These are phyloP conservation scores for Dusona sp. DNA, from an alignment of 2,888 invertebrate genomes.

Conservation along the genomic window DNA sequence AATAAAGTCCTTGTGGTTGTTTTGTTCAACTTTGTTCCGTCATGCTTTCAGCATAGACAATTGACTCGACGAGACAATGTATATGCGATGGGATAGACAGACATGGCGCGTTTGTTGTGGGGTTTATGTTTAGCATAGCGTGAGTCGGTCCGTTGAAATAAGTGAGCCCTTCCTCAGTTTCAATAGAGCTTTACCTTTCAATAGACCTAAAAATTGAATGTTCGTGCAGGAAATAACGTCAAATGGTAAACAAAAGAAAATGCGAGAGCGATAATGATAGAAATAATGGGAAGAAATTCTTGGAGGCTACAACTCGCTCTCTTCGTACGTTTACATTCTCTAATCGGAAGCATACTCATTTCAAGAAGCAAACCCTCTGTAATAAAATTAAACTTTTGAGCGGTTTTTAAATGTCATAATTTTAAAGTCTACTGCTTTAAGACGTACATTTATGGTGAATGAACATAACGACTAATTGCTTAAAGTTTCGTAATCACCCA, in stretches of 20 bases:
- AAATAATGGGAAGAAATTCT: slow-evolving; percentile 5
- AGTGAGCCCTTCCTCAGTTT: slow-evolving; percentile 47
- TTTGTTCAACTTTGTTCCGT: slow-evolving; percentile 6
- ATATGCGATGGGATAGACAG: slow-evolving; percentile 8
- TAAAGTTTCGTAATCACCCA: neutral
- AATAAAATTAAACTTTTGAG: neutral
- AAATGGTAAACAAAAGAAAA: neutral
- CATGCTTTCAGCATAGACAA: slow-evolving; percentile 21
- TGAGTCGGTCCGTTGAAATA: slow-evolving; percentile 43
- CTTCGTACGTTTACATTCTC: slow-evolving; percentile 42
- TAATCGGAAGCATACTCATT: slow-evolving; percentile 34
- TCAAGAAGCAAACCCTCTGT: neutral
- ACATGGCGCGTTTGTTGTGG: slow-evolving; percentile 39
- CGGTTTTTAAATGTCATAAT: neutral
- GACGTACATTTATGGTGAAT: neutral
- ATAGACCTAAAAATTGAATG: slow-evolving; percentile 40
- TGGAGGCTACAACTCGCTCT: neutral
- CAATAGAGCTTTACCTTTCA: slow-evolving; percentile 1
- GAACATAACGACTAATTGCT: slow-evolving; percentile 11
- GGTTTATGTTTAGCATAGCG: slow-evolving; percentile 39
- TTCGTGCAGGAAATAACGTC: slow-evolving; percentile 22
- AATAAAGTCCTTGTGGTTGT: neutral
- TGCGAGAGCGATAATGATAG: slow-evolving; percentile 16
- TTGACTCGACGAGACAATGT: slow-evolving; percentile 40
- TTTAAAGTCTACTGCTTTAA: neutral